Evolutionary conservation across 2,113 vertebrate genomes (phyloP), one percentile per base, ranked within the genome.

Genomic region (Cochlearius cochlearius): DNA sequence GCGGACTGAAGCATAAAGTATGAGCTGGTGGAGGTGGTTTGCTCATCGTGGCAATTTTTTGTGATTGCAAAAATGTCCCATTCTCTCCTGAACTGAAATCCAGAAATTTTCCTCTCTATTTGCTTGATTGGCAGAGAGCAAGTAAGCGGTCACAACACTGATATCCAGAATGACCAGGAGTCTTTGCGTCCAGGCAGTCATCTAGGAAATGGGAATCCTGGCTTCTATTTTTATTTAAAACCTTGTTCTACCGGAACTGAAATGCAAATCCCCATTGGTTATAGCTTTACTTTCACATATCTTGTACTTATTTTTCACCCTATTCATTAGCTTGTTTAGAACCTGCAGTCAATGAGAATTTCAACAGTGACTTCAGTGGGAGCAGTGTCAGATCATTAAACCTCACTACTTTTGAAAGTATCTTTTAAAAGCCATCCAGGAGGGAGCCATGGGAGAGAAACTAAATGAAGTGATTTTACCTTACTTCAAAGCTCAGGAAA

Each of bases 291-390:
- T 55, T 87, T 92, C 80, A 81, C 10, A 23, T 84, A 47, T 25
- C 26, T 84, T 86, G 26, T 34, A 69, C 72, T 84, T 94, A 60
- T 67, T 96, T 96, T 87, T 89, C 64, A 75, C 38, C 26, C 39
- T 79, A n/a, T 88, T 94, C 56, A 78, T 92, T 89, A 91, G 7
- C 50, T 92, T 91, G 47, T 91, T 94, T 91, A 91, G 91, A 89
- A 94, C 45, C 52, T 81, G 72, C 88, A 86, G n/a, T 88, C 45
- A 90, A 62, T 39, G 47, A 32, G 25, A 89, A 89, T 89, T 96
- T 96, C 86, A 84, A 58, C 32, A 67, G 27, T 71, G 77, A 75
- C 77, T 92, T 96, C 60, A 87, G 75, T 92, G 68, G 29, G 38
- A 94, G 25, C 27, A 73, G 30, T 23, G 23, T 91, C 78, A 96